Conservation (phyloP, 1,140 invertebrate species). For the Psilanteris sp. region DNA sequence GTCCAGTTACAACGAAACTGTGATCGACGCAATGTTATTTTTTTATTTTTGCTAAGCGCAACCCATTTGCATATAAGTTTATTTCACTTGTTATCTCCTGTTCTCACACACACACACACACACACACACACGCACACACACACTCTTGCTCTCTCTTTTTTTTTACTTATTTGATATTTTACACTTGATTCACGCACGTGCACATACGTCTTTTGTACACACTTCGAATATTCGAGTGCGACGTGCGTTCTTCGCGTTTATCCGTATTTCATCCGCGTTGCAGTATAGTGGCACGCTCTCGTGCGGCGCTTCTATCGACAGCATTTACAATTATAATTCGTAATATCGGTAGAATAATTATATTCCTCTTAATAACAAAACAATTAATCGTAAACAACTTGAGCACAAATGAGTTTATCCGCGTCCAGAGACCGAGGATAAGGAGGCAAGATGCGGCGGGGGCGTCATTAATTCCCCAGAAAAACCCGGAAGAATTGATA, state of each 20-base stretch:
- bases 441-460: conserved; percentile 56
- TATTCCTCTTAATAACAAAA: conserved; percentile 75
- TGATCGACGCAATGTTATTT: conserved; percentile 38
- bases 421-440: conserved; percentile 47
- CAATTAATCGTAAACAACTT: conserved; percentile 78
- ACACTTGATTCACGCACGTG: conserved; percentile 40
- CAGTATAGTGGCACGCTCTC: conserved; percentile 26
- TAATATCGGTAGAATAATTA: conserved; percentile 69
- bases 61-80: conserved; percentile 24
- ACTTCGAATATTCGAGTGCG: conserved; percentile 39
- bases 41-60: conserved; percentile 15
- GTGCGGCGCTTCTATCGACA: conserved; percentile 51
- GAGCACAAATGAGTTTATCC: conserved; percentile 73
- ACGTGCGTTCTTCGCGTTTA: conserved; percentile 29
- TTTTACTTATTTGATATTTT: conserved; percentile 35
- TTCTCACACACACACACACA: conserved; percentile 4
- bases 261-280: conserved; percentile 37
- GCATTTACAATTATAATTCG: conserved; percentile 69
- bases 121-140: conserved; percentile 1
- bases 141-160: conserved; percentile 7
- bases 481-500: conserved; percentile 17
- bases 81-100: conserved; percentile 28
- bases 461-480: conserved; percentile 16
- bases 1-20: conserved; percentile 59
- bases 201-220: conserved; percentile 49